Base-by-base conservation (phyloP, 2,113 vertebrate species). In the Brienomyrus longianalis region DNA sequence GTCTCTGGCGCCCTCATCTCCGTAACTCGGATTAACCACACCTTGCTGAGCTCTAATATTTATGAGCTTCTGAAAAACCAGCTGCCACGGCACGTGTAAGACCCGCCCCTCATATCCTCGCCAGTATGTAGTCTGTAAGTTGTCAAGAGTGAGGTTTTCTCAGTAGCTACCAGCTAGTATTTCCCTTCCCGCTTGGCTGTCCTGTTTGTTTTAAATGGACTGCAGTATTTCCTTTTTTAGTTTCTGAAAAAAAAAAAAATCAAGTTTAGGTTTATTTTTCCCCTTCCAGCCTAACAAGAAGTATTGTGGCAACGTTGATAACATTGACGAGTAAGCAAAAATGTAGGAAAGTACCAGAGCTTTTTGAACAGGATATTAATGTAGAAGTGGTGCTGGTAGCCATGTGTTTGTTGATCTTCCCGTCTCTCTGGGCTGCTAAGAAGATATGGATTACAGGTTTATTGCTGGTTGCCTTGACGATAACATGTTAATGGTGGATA, bases 361-460 rank as follows among this genome's bases (percentile, higher is more conserved):
- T 31, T 9, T 50, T 17, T 56, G 50, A 87, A 43, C n/a, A 39
- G 85, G 19, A 31, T 87, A 5, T 52, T 51, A 51, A 86, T 51
- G 19, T 17, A 7, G 45, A 54, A 21, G 27, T 56, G 85, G n/a
- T 8, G 48, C 23, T 31, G 51, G 51, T 27, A 3, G 27, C 19
- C 51, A 21, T 35, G n/a, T 7, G 13, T 27, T 87, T 87, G 85
- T 39, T 87, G 48, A 48, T 54, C 51, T 54, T 54, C 21, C 83
- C 47, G 45, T 47, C 31, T 52, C 45, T 54, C 51, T 87, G 21
- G 31, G 13, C 85, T 56, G 51, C 27, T 56, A 21, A 6, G 13
- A 54, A 87, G 85, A 87, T 39, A 27, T 31, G 85, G 51, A 35
- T 87, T 87, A 19, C 15, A 87, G 85, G n/a, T 87, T 87, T 39